phyloP scores from a whole-genome alignment of 2,888 invertebrate species.

The Pinctada fucata region DNA sequence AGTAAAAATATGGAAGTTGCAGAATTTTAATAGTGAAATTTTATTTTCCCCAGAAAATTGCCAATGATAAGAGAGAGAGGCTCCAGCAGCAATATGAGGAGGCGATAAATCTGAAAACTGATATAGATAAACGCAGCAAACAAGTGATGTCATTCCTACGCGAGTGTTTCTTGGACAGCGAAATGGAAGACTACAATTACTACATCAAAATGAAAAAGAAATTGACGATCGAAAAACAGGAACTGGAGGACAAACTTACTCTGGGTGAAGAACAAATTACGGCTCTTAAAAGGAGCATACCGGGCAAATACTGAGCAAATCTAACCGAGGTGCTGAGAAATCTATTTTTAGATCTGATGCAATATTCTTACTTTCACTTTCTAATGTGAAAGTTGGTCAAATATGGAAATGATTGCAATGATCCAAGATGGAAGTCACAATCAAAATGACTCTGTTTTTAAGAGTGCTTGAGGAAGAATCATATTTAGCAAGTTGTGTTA shows the following conservation, averaged over 20 bases:
- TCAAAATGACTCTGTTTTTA: too few species aligned
- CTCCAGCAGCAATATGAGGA: slow-evolving; percentile 88
- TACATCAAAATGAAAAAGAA: slow-evolving; percentile 92
- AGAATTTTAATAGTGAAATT: too few species aligned
- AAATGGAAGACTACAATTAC: slow-evolving; percentile 88
- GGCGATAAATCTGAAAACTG: slow-evolving; percentile 88
- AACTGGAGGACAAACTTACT: slow-evolving; percentile 89
- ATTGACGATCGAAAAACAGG: slow-evolving; percentile 88
- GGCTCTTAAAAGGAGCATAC: slow-evolving; percentile 83
- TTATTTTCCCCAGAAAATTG: slow-evolving; percentile 60
- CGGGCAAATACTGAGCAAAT: slow-evolving; percentile 39
- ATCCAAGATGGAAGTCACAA: too few species aligned
- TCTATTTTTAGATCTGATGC: not conserved
- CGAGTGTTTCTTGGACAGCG: slow-evolving; percentile 83
- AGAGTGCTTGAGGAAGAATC: too few species aligned
- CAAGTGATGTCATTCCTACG: slow-evolving; percentile 83
- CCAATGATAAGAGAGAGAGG: slow-evolving; percentile 84
- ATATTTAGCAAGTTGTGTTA: too few species aligned
- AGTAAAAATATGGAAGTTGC: too few species aligned
- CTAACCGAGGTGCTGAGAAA: not conserved
- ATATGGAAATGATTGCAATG: too few species aligned
- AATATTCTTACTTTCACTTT: not conserved
- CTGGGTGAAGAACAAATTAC: slow-evolving; percentile 88
- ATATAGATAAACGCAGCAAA: slow-evolving; percentile 87
- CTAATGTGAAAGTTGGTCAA: too few species aligned